phyloP scores from a whole-genome alignment of 2,113 vertebrate genomes.

The Melanotaenia duboulayi region DNA sequence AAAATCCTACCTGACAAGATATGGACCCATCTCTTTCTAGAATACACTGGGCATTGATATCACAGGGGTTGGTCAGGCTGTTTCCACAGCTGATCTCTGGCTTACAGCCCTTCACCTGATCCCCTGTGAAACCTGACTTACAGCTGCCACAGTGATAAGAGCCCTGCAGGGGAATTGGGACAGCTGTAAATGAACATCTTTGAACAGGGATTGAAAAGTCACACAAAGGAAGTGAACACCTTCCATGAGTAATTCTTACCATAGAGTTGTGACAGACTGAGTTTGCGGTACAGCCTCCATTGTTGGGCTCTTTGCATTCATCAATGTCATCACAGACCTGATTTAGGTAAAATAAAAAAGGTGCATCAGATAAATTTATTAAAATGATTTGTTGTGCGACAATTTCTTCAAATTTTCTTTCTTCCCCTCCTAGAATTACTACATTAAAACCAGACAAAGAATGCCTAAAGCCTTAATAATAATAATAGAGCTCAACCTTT shows the following conservation, averaged over 20 bases:
- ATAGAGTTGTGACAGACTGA: conserved; percentile 94
- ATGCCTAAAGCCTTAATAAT: neutral
- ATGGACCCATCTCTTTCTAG: conserved; percentile 88
- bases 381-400: neutral
- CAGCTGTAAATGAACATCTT: neutral
- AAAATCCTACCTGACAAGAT: conserved; percentile 86
- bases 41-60: conserved; percentile 87
- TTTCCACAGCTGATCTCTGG: conserved; percentile 88
- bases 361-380: neutral
- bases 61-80: conserved; percentile 92
- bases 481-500: neutral
- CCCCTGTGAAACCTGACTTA: conserved; percentile 90
- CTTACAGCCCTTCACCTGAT: conserved; percentile 91
- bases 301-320: conserved; percentile 88
- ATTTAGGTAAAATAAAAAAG: neutral
- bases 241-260: conserved; percentile 80
- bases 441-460: neutral
- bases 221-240: neutral
- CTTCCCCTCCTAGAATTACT: too few relatives aligned
- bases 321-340: conserved; percentile 90
- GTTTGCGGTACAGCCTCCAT: conserved; percentile 90
- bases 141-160: conserved; percentile 93
- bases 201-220: neutral
- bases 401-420: neutral
- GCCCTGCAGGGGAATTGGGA: conserved; percentile 81